phyloP scores from a whole-genome alignment of 2,113 vertebrate genomes.

The Syrmaticus mikado region DNA sequence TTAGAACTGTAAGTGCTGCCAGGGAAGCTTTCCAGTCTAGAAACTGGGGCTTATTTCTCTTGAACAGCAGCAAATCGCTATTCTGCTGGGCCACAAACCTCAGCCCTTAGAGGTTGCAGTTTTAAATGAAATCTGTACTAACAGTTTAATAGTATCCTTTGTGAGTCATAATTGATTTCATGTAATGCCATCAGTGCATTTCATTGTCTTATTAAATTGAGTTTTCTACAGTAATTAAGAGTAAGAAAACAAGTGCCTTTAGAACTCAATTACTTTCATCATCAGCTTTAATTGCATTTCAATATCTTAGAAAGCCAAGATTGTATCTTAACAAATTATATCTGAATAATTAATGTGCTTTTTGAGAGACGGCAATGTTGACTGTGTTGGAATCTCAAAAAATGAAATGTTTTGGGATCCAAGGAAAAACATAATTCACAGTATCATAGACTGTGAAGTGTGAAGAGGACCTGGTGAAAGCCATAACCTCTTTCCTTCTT shows the following conservation, averaged over 20 bases:
- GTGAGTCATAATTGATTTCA: conserved; percentile 68
- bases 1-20: neutral
- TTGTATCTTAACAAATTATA: conserved; percentile 70
- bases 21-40: neutral
- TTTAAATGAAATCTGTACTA: conserved; percentile 49
- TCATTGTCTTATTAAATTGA: conserved; percentile 67
- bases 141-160: conserved; percentile 61
- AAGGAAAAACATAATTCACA: neutral
- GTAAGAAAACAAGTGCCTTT: conserved; percentile 66
- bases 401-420: neutral
- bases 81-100: neutral
- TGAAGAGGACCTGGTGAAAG: neutral
- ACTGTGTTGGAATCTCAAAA: conserved; percentile 30
- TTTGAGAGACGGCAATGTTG: conserved; percentile 44
- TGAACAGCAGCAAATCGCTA: neutral
- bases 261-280: conserved; percentile 75
- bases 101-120: conserved; percentile 11
- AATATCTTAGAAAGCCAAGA: conserved; percentile 66
- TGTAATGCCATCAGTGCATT: conserved; percentile 68
- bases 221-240: conserved; percentile 62
- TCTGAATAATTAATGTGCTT: conserved; percentile 54
- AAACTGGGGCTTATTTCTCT: neutral
- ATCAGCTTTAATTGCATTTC: conserved; percentile 73
- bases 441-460: neutral
- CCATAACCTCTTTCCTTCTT: neutral